These are phyloP conservation scores for Barypeithes pellucidus DNA, from an alignment of 2,888 invertebrate genomes.

Conservation along the genomic window DNA sequence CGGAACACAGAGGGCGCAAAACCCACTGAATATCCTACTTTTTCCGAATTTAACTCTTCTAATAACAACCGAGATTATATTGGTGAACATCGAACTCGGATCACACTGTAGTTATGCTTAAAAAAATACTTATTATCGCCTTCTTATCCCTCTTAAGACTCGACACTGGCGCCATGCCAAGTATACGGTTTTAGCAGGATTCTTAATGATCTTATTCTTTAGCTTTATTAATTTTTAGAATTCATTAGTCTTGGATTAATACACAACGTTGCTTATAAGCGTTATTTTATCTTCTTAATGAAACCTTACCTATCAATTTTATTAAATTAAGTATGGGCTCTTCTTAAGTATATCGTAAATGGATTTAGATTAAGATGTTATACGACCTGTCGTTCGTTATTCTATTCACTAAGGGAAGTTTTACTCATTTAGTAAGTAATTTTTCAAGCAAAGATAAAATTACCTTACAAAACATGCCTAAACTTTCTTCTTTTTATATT, in stretches of 20 bases:
- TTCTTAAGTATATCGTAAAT: conserved; percentile 21
- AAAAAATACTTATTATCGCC: too few species aligned
- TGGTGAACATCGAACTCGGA: too few species aligned
- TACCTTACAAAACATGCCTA: too few species aligned
- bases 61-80: too few species aligned
- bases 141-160: not conserved
- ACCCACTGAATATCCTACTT: too few species aligned
- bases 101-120: too few species aligned
- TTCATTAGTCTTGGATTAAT: conserved; percentile 40
- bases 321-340: conserved; percentile 32
- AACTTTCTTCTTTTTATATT: too few species aligned
- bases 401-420: not conserved
- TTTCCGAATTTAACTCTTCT: too few species aligned
- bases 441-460: too few species aligned
- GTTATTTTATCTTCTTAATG: conserved; percentile 41
- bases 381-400: conserved; percentile 2
- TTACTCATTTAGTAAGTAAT: too few species aligned
- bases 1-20: too few species aligned
- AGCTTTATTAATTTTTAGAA: conserved; percentile 33
- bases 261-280: conserved; percentile 31
- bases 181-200: conserved; percentile 12
- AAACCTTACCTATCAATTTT: conserved; percentile 43
- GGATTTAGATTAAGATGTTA: conserved; percentile 28
- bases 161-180: not conserved
- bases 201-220: conserved; percentile 31